These are phyloP conservation scores for Eupithecia pulchellata DNA, from an alignment of 2,888 invertebrate genomes.

Conservation along the genomic window DNA sequence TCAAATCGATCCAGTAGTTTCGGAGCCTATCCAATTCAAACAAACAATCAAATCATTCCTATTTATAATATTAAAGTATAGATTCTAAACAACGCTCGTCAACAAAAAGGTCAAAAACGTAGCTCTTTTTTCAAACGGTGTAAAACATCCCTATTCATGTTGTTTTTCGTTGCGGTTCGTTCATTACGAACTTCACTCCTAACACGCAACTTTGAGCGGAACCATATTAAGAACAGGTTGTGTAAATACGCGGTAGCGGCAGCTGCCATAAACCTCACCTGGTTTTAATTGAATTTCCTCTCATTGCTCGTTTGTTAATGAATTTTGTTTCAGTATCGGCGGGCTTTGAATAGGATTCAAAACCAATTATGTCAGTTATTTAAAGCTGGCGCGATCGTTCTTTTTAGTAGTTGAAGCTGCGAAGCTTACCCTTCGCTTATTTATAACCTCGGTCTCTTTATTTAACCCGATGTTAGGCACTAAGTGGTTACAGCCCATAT, in stretches of 20 bases:
- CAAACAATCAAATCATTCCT: too few relatives aligned
- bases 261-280: conserved; percentile 36
- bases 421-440: neutral
- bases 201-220: neutral
- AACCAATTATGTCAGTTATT: neutral
- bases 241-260: conserved; percentile 28
- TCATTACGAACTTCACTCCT: neutral
- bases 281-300: conserved; percentile 42
- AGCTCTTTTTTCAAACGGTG: neutral
- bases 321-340: conserved; percentile 30
- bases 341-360: conserved; percentile 4
- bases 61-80: too few relatives aligned
- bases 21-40: too few relatives aligned
- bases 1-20: too few relatives aligned
- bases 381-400: neutral
- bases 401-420: neutral
- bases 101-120: too few relatives aligned
- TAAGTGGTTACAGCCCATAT: too few relatives aligned
- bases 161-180: neutral
- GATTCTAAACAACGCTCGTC: too few relatives aligned
- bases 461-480: too few relatives aligned
- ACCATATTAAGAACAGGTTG: conserved; percentile 19
- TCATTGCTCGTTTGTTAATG: conserved; percentile 30
- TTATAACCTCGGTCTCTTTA: too few relatives aligned
- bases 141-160: neutral